These are phyloP conservation scores for Merodon equestris DNA, from an alignment of 2,888 invertebrate genomes.

Conservation along the genomic window DNA sequence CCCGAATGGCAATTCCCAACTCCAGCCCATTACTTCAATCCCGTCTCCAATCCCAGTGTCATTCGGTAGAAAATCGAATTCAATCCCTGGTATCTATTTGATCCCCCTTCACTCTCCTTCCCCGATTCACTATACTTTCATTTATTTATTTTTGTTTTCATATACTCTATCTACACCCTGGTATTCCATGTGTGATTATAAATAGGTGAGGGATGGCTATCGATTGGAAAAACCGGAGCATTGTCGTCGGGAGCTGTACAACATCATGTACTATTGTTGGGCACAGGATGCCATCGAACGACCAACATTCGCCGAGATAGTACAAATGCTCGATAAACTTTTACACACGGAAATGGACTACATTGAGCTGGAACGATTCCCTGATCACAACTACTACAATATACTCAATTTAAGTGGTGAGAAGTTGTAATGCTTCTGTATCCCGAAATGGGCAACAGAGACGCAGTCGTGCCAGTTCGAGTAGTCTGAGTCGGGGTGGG, in stretches of 20 bases:
- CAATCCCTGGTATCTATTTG: slow-evolving; percentile 29
- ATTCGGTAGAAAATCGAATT: slow-evolving; percentile 25
- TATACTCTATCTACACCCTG: too few relatives aligned
- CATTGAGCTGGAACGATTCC: slow-evolving; percentile 94
- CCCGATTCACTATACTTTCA: too few relatives aligned
- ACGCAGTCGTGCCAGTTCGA: not conserved
- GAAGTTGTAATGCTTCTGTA: slow-evolving; percentile 80
- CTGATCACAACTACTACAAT: slow-evolving; percentile 95
- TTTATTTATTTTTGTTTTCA: slow-evolving; percentile 27
- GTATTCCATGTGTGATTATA: slow-evolving; percentile 68
- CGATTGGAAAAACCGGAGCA: slow-evolving; percentile 95
- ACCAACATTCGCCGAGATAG: slow-evolving; percentile 91
- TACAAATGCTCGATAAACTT: slow-evolving; percentile 88
- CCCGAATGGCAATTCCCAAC: too few relatives aligned
- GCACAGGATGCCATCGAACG: slow-evolving; percentile 90
- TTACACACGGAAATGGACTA: slow-evolving; percentile 95
- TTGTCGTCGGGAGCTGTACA: slow-evolving; percentile 93
- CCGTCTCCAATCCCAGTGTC: not conserved
- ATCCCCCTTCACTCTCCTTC: not conserved
- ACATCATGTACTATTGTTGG: slow-evolving; percentile 98
- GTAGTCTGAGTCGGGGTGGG: slow-evolving; percentile 4
- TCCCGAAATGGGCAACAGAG: not conserved
- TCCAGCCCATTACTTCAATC: not conserved
- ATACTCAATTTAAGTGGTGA: slow-evolving; percentile 91
- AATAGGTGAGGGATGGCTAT: slow-evolving; percentile 90